Conservation (phyloP, 2,797 vertebrate genomes). For the Chelon auratus region DNA sequence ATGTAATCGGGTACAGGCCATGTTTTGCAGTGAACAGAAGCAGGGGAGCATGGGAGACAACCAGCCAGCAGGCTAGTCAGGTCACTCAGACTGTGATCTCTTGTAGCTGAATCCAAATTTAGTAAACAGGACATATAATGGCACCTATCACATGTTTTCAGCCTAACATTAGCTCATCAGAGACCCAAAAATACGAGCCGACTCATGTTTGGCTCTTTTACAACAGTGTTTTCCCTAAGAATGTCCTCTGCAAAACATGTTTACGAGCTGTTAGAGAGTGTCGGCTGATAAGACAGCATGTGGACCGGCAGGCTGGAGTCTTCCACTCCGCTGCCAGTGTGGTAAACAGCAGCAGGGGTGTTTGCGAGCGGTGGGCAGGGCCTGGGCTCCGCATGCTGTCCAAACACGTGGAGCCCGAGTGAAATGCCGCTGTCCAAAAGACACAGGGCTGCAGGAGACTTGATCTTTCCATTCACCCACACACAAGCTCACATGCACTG, state of each 20-base stretch:
- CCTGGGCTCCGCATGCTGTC: conserved; percentile 54
- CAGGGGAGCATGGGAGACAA: conserved; percentile 17
- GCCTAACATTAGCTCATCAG: not conserved
- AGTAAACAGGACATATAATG: conserved; percentile 3
- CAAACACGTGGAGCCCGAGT: conserved; percentile 60
- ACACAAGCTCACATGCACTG: conserved; percentile 20
- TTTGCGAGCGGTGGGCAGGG: conserved; percentile 58
- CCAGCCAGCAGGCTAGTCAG: not conserved
- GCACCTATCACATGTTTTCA: not conserved
- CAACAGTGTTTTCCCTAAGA: conserved; percentile 33
- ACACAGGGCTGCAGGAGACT: conserved; percentile 27
- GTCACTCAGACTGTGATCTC: conserved; percentile 17
- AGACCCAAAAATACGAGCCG: conserved; percentile 4
- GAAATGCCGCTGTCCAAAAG: conserved; percentile 8
- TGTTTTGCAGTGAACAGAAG: conserved; percentile 16
- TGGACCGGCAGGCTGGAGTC: conserved; percentile 56
- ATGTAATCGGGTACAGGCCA: conserved; percentile 2
- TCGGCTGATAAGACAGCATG: conserved; percentile 59
- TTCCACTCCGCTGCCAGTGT: conserved; percentile 60
- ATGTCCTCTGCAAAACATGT: conserved; percentile 62
- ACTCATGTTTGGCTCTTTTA: conserved; percentile 28
- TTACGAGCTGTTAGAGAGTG: conserved; percentile 45
- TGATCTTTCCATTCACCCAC: conserved; percentile 36
- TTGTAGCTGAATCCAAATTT: conserved; percentile 23
- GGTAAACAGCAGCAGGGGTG: conserved; percentile 72